Evolutionary conservation across 2,113 vertebrate species (phyloP), one percentile per base, ranked within the genome.

Genomic region (Sula dactylatra): DNA sequence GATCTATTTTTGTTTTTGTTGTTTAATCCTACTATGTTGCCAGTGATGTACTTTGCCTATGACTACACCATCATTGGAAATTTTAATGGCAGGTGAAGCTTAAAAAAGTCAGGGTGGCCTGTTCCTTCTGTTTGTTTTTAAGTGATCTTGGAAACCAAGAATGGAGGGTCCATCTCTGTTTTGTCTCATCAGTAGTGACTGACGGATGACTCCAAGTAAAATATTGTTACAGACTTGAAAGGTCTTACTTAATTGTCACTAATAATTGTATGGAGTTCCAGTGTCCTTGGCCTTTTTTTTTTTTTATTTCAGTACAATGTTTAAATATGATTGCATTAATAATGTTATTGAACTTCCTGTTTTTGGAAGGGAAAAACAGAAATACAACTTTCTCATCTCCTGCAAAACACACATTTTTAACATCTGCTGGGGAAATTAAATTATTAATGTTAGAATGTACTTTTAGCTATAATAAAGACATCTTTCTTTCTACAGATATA

Each of bases 1-100:
- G 82, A 85, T 96, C 94, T 96, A 38, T 96, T 97, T 97, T 95
- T 80, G 92, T 91, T 96, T 88, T 58, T 86, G 78, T 81, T 91
- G 81, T 95, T 96, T 94, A 96, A 85, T 96, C 85, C 90, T 88
- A 0, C 78, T 77, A 0, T 88, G 78, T 82, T 94, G 85, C 66
- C 70, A 77, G 87, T 90, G 76, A 79, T 96, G 32, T 82, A 36
- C 89, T 91, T 76, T 85, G 81, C 87, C 34, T 90, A 10, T 91
- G 87, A 85, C 82, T 85, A 20, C 58, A 58, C 21, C 42, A n/a
- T 77, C 36, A 38, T 66, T 3, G 16, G 70, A 90, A 82, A 61
- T 61, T 73, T 64, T 76, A 76, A 69, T 61, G 84, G 49, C 64
- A 91, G 87, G 66, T 79, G 78, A 89, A 81, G 54, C 54, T 95